Evolutionary conservation across 2,113 vertebrate genomes (phyloP), one percentile per base, ranked within the genome.

Genomic region (Gopherus flavomarginatus): DNA sequence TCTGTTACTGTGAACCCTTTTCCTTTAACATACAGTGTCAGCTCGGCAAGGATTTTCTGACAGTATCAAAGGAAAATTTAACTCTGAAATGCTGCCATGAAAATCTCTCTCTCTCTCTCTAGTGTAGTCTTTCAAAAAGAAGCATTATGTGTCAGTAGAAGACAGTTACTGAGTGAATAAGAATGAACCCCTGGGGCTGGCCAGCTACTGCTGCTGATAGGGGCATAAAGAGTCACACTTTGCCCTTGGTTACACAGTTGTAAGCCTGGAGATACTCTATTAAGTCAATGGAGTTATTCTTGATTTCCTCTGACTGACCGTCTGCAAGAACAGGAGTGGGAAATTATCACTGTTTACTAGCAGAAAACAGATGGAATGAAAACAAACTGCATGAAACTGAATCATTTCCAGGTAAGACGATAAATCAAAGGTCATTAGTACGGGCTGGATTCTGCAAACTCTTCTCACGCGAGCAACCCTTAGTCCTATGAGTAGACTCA

Each of bases 31-130:
- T 24, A 82, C 90, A 90, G 92, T 86, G 97, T 98, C 98, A 97
- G 87, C 95, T 97, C 97, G 97, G 97, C 95, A 97, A 97, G 97
- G 97, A 97, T 97, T 95, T 98, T 97, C 95, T 50, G 4, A 89
- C 90, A 89, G 90, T 82, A 97, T 97, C 97, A 96, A 96, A 98
- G 96, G 95, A 94, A 93, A 97, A 94, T 96, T 97, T 96, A 85
- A 88, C 96, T 94, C 96, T 97, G 95, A 97, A 95, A 78, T 86
- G 86, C 79, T 94, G 94, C 95, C 96, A 96, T 86, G 92, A 93
- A 95, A 96, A 94, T 88, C 94, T 96, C 97, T 97, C 90, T 92
- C 90, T 92, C 89, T 94, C 96, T 59, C 82, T 78, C 13, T 85
- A 87, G 49, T 1, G 1, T 38, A 14, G 72, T 42, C 42, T 92